Evolutionary conservation across 2,797 vertebrate genomes (phyloP), one percentile per base, ranked within the genome.

Genomic region (Anabacerthia variegaticeps): DNA sequence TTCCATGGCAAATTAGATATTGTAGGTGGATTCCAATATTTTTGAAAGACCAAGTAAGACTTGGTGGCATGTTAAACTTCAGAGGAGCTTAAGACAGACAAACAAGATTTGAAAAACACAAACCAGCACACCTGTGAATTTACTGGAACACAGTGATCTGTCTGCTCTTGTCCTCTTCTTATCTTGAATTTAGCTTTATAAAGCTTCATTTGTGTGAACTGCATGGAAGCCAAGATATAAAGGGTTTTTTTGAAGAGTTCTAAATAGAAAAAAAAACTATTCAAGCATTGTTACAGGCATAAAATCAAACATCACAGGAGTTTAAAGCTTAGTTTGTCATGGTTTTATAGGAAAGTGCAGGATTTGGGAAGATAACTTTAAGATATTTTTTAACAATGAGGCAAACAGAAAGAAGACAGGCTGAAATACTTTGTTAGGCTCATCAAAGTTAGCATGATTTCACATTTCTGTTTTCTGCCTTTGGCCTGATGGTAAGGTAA

Each of bases 1-100:
- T 96, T 93, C 86, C 88, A 62, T 88, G 66, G 59, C 32, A 95
- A 85, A 87, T 84, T 72, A 81, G 51, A 87, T 85, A 51, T 77
- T 51, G 30, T 34, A 30, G 48, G 28, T 55, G 66, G 56, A 92
- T 66, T 76, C 51, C 32, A 67, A 9, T 79, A 52, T 36, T 74
- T 92, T 77, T 93, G 75, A 85, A 91, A n/a, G 21, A 85, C 63
- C 51, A 58, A 28, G 17, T 75, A 51, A 75, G 65, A 77, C 15
- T 46, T 68, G 16, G 61, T 73, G 48, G 44, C 71, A 76, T 86
- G 43, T 62, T 66, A n/a, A 89, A 94, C 79, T 78, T 95, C 69
- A 84, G 85, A 74, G 59, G n/a, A 72, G 51, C 66, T 46, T 58
- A 54, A 81, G 44, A 55, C 41, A 62, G 62, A 36, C 41, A 46